A percentile compares a stretch with the other conserved stretches of the same genome.
phyloP scores from a whole-genome alignment of 92 coral and sea anemone species.

The Siderastrea radians region DNA sequence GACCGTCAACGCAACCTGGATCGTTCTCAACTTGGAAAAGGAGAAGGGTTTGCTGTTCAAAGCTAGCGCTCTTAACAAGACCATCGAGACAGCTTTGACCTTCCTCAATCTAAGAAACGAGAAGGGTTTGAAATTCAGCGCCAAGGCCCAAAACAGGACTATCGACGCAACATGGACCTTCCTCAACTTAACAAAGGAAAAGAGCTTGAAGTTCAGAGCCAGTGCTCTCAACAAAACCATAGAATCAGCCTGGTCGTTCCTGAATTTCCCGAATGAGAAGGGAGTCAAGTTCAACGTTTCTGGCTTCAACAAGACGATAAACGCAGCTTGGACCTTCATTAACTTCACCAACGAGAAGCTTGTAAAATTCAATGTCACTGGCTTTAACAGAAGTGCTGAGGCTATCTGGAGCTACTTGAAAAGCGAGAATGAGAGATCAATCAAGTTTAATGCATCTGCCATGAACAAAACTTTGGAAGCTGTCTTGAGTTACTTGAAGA shows the following conservation, averaged over 20 bases:
- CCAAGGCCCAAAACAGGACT: constrained; percentile 39
- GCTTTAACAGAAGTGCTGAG: constrained; percentile 69
- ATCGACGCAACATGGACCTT: constrained; percentile 58
- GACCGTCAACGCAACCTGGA: constrained; percentile 59
- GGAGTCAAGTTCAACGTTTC: constrained; percentile 82
- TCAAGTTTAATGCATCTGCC: constrained; percentile 73
- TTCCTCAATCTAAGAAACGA: constrained; percentile 42
- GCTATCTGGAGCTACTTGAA: constrained; percentile 60
- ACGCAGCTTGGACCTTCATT: constrained; percentile 71
- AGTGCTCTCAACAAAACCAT: constrained; percentile 67
- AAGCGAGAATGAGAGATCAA: constrained; percentile 49
- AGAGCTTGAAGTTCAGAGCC: constrained; percentile 75
- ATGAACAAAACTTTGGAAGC: constrained; percentile 74
- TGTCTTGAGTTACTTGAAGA: constrained; percentile 56
- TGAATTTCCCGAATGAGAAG: constrained; percentile 64
- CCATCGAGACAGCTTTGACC: constrained; percentile 46
- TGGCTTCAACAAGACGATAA: constrained; percentile 72
- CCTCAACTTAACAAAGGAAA: constrained; percentile 50
- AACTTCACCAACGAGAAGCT: constrained; percentile 74
- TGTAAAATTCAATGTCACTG: constrained; percentile 76
- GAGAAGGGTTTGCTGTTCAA: constrained; percentile 62
- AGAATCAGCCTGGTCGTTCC: constrained; percentile 66
- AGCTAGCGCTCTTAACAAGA: constrained; percentile 51
- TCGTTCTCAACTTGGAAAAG: constrained; percentile 23
- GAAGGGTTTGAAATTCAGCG: constrained; percentile 59